Conservation (phyloP, 2,797 vertebrate species). For the Clarias platycephalus region DNA sequence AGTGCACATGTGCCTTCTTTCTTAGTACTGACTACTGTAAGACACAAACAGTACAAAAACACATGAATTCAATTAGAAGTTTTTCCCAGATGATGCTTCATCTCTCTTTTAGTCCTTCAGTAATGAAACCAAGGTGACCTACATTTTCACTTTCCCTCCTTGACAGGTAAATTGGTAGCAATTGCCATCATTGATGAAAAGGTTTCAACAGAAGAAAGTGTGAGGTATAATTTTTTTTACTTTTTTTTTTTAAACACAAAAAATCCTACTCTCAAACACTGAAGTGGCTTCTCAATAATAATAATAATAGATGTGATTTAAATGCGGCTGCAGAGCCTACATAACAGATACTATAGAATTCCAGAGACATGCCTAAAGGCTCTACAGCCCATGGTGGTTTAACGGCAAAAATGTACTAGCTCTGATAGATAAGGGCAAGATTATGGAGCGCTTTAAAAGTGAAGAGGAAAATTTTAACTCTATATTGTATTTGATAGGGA, state of each 20-base stretch:
- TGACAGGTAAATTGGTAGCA: slow-evolving; percentile 91
- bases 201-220: slow-evolving; percentile 84
- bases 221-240: slow-evolving; percentile 77
- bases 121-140: not conserved
- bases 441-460: no score
- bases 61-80: not conserved
- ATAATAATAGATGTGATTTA: no score
- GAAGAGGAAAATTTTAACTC: no score
- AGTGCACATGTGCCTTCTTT: slow-evolving; percentile 62
- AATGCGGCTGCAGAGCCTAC: no score
- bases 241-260: slow-evolving; percentile 2
- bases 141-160: slow-evolving; percentile 30
- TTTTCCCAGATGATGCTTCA: not conserved
- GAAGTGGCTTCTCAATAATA: no score
- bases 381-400: no score
- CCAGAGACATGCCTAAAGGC: no score
- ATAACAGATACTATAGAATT: no score
- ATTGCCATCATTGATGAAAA: slow-evolving; percentile 94
- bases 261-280: slow-evolving; percentile 30
- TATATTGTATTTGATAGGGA: no score
- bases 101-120: not conserved
- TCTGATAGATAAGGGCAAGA: no score
- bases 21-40: not conserved
- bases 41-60: not conserved
- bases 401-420: no score